A percentile compares a stretch with the other conserved stretches of the same genome.
Conservation (phyloP, 2,888 invertebrate species). For the Limenitis arthemis region DNA sequence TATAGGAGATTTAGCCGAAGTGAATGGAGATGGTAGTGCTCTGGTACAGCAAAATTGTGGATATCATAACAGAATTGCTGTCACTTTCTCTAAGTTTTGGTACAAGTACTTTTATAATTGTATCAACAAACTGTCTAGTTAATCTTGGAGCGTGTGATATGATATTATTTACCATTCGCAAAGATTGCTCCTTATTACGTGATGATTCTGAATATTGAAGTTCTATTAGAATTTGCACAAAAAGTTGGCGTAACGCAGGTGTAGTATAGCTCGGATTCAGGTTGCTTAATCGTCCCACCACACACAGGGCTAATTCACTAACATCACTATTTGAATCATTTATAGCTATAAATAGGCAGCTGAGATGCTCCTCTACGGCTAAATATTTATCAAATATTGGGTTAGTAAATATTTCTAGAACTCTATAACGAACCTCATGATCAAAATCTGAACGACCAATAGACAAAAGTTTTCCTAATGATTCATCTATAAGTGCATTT, state of each 20-base stretch:
- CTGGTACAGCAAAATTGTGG: slow-evolving; percentile 91
- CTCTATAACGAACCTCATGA: slow-evolving; percentile 92
- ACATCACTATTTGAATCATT: slow-evolving; percentile 98
- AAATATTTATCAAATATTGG: slow-evolving; percentile 92
- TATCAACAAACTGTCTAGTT: slow-evolving; percentile 95
- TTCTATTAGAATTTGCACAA: slow-evolving; percentile 94
- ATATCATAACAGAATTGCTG: slow-evolving; percentile 91
- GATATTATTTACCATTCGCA: slow-evolving; percentile 94
- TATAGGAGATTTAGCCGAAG: too few relatives aligned
- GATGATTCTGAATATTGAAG: slow-evolving; percentile 96
- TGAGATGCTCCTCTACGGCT: slow-evolving; percentile 95
- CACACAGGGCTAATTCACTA: slow-evolving; percentile 92
- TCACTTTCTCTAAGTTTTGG: slow-evolving; percentile 93
- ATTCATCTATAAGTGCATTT: slow-evolving; percentile 91
- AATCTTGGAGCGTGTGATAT: slow-evolving; percentile 95
- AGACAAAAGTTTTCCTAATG: slow-evolving; percentile 89
- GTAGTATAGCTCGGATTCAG: slow-evolving; percentile 98
- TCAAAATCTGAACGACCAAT: slow-evolving; percentile 97
- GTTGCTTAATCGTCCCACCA: slow-evolving; percentile 91
- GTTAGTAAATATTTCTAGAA: slow-evolving; percentile 91
- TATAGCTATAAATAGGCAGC: slow-evolving; percentile 92
- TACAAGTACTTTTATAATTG: slow-evolving; percentile 90
- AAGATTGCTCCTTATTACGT: slow-evolving; percentile 96
- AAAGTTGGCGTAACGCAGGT: slow-evolving; percentile 92
- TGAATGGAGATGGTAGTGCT: too few relatives aligned